phyloP scores from a whole-genome alignment of 1,140 invertebrate species.

The Laupala kohalensis region DNA sequence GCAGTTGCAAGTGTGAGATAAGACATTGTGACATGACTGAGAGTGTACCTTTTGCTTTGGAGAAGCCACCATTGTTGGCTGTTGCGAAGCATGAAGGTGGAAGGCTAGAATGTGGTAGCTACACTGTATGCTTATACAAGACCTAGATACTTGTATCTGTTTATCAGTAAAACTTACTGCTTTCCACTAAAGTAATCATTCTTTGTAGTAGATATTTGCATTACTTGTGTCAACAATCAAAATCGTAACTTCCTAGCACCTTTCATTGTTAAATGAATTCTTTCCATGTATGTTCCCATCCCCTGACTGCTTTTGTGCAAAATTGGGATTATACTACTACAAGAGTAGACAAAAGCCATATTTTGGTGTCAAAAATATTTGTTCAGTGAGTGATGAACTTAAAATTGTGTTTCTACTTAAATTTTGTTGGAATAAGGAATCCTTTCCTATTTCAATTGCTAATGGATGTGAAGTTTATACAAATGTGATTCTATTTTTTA shows the following conservation, averaged over 20 bases:
- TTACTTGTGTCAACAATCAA: conserved; percentile 4
- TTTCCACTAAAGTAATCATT: conserved; percentile 4
- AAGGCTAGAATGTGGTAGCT: conserved; percentile 1
- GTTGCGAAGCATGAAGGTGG: background rate
- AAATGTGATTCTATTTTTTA: background rate
- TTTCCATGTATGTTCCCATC: background rate
- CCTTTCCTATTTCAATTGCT: background rate
- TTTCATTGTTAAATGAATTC: background rate
- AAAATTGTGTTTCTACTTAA: background rate
- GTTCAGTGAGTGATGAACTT: background rate
- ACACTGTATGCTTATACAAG: conserved; percentile 10
- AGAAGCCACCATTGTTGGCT: background rate
- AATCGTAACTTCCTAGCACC: conserved; percentile 1
- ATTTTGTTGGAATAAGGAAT: background rate
- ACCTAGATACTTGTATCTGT: conserved; percentile 10
- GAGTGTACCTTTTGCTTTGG: background rate
- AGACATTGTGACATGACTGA: background rate
- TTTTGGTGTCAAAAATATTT: background rate
- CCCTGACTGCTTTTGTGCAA: background rate
- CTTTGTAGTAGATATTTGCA: conserved; percentile 1
- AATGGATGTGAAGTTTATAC: background rate
- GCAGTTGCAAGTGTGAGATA: background rate
- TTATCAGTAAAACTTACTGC: conserved; percentile 7
- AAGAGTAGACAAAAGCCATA: background rate
- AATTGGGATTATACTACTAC: background rate